phyloP scores from a whole-genome alignment of 2,797 vertebrate genomes.

The Enteromius paludinosus region DNA sequence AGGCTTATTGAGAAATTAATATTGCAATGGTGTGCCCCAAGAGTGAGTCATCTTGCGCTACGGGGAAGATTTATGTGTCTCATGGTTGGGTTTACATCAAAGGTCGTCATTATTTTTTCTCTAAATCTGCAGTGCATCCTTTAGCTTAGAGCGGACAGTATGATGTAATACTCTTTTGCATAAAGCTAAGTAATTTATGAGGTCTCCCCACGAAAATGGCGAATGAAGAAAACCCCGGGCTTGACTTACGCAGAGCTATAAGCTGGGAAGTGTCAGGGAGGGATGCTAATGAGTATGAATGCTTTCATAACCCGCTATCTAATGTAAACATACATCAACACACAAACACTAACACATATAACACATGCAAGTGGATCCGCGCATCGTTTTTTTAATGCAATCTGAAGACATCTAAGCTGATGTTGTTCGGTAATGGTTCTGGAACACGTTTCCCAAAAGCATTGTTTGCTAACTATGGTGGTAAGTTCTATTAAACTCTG shows the following conservation, averaged over 20 bases:
- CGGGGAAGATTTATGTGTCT: slow-evolving; percentile 35
- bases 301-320: slow-evolving; percentile 37
- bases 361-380: background rate
- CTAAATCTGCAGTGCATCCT: background rate
- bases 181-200: slow-evolving; percentile 55
- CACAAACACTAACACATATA: background rate
- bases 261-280: slow-evolving; percentile 32
- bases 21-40: slow-evolving; percentile 31
- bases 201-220: slow-evolving; percentile 10
- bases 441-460: too few species aligned
- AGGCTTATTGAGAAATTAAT: slow-evolving; percentile 39
- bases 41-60: slow-evolving; percentile 30
- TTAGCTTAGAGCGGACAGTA: slow-evolving; percentile 32
- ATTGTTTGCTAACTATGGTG: too few species aligned
- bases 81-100: slow-evolving; percentile 23
- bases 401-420: background rate
- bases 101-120: slow-evolving; percentile 31
- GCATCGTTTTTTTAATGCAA: slow-evolving; percentile 15
- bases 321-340: slow-evolving; percentile 32
- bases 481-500: too few species aligned
- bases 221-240: slow-evolving; percentile 32
- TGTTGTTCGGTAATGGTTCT: background rate
- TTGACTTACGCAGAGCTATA: slow-evolving; percentile 3
- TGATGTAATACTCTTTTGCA: slow-evolving; percentile 52
- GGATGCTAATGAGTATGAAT: slow-evolving; percentile 43